Percentiles rank a stretch among this genome's conserved stretches.
These are phyloP conservation scores for Hirudinaria manillensis DNA, from an alignment of 2,888 invertebrate genomes.

Conservation along the genomic window DNA sequence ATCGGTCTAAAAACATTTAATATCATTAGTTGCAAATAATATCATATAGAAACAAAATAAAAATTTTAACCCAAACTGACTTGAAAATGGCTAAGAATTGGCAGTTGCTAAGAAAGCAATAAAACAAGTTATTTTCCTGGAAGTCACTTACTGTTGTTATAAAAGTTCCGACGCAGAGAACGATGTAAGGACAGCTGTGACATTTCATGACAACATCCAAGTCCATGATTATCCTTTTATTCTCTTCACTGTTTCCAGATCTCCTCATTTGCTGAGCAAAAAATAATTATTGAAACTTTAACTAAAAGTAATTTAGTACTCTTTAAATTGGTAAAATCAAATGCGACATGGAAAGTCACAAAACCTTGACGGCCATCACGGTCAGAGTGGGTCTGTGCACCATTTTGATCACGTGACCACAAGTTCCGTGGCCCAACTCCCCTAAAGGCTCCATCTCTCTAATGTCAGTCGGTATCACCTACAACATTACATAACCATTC, in stretches of 20 bases:
- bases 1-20: slow-evolving; percentile 58
- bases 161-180: slow-evolving; percentile 93
- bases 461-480: slow-evolving; percentile 47
- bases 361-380: slow-evolving; percentile 86
- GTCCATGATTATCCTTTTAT: slow-evolving; percentile 96
- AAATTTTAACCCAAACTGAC: no score
- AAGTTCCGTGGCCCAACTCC: slow-evolving; percentile 68
- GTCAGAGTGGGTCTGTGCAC: slow-evolving; percentile 75
- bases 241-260: slow-evolving; percentile 91
- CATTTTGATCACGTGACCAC: slow-evolving; percentile 97
- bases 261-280: slow-evolving; percentile 70
- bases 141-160: slow-evolving; percentile 69
- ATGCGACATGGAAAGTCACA: not conserved
- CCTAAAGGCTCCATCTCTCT: slow-evolving; percentile 49
- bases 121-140: not conserved
- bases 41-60: not conserved
- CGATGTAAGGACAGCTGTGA: slow-evolving; percentile 92
- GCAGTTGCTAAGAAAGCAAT: not conserved
- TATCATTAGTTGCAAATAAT: not conserved
- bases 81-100: no score
- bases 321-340: no score
- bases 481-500: slow-evolving; percentile 20
- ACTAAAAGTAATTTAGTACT: slow-evolving; percentile 13
- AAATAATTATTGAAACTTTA: slow-evolving; percentile 10
- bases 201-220: slow-evolving; percentile 95